Conservation (phyloP, 2,888 invertebrate species). For the Drosophila anomelani region DNA sequence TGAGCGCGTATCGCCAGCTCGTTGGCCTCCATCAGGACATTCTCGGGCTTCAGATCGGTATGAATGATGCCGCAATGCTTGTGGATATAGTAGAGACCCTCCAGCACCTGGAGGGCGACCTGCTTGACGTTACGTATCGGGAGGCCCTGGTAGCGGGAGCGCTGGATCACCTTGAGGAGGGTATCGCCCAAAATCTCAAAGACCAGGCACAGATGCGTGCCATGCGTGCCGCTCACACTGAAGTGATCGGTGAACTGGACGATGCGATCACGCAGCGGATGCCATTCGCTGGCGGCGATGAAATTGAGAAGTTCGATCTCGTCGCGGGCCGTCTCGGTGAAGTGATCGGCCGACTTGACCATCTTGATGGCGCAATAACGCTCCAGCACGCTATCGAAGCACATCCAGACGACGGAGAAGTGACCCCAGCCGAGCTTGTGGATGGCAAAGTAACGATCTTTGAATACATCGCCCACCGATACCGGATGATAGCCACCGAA, state of each 20-base stretch:
- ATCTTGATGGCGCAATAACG: constrained; percentile 99
- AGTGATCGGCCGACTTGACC: constrained; percentile 98
- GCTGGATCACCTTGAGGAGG: constrained; percentile 97
- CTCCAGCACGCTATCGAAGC: constrained; percentile 97
- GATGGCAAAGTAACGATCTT: constrained; percentile 84
- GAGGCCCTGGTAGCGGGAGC: constrained; percentile 98
- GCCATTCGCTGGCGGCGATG: constrained; percentile 95
- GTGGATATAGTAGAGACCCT: constrained; percentile 98
- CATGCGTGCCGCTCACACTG: constrained; percentile 98
- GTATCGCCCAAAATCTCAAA: constrained; percentile 99
- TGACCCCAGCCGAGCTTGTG: constrained; percentile 96
- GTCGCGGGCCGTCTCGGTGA: constrained; percentile 99
- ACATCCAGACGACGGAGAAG: constrained; percentile 99
- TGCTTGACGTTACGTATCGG: constrained; percentile 97
- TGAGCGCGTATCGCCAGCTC: constrained; percentile 89
- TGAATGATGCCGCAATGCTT: constrained; percentile 97
- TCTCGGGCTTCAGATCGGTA: constrained; percentile 97
- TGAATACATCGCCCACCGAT: constrained; percentile 96
- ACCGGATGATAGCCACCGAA: constrained; percentile 99
- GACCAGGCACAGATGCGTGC: constrained; percentile 99
- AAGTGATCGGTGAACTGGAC: constrained; percentile 99
- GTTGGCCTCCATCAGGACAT: constrained; percentile 96
- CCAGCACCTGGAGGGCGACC: constrained; percentile 97
- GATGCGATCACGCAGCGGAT: constrained; percentile 97
- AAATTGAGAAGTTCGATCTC: constrained; percentile 98